These are phyloP conservation scores for Bombyx huttoni DNA, from an alignment of 2,888 invertebrate species.

Conservation along the genomic window DNA sequence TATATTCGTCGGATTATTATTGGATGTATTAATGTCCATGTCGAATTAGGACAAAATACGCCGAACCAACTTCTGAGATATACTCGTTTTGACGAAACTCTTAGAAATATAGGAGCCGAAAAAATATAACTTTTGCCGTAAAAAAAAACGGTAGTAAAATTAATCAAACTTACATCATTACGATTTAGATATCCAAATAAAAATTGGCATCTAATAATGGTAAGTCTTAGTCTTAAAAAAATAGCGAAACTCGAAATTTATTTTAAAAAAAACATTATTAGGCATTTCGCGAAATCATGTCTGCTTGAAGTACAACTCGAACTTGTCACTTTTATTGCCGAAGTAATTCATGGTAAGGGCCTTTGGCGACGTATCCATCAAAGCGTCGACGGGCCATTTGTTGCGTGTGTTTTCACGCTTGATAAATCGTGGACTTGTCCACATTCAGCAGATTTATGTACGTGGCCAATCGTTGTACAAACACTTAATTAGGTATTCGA, in stretches of 20 bases:
- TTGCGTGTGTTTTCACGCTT: conserved; percentile 66
- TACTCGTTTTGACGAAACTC: background rate
- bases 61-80: background rate
- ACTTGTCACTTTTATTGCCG: conserved; percentile 37
- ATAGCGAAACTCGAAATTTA: no score
- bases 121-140: background rate
- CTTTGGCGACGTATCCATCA: conserved; percentile 67
- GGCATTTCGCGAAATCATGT: background rate
- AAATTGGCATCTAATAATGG: no score
- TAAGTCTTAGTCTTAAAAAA: no score
- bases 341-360: conserved; percentile 50
- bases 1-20: conserved; percentile 33
- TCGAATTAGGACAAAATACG: background rate
- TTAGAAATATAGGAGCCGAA: background rate
- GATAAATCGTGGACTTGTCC: conserved; percentile 64
- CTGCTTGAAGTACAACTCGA: conserved; percentile 23
- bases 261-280: no score
- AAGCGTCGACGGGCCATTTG: conserved; percentile 65
- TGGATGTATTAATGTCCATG: conserved; percentile 24
- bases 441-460: conserved; percentile 61
- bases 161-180: no score
- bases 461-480: conserved; percentile 37
- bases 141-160: no score
- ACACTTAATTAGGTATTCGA: conserved; percentile 33
- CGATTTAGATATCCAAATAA: no score